phyloP scores from a whole-genome alignment of 2,113 vertebrate genomes.

The Porphyrio hochstetteri region DNA sequence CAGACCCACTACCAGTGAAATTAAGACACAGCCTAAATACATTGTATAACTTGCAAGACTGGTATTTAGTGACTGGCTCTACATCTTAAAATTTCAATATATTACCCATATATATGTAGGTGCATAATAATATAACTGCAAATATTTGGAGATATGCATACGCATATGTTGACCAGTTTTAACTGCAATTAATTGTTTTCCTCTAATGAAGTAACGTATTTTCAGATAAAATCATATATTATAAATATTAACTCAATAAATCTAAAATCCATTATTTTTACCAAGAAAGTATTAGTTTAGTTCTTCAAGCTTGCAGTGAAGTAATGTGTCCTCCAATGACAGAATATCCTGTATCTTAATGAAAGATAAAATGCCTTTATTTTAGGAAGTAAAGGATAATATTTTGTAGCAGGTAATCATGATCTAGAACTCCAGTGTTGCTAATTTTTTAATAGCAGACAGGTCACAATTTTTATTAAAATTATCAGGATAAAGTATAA shows the following conservation, averaged over 20 bases:
- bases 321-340: background rate
- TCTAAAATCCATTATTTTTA: background rate
- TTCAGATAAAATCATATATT: background rate
- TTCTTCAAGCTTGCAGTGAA: background rate
- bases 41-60: background rate
- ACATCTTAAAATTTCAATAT: background rate
- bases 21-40: background rate
- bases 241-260: background rate
- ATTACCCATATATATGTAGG: background rate
- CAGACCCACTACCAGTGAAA: background rate
- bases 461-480: background rate
- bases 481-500: background rate
- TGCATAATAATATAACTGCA: background rate
- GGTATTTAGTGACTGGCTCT: background rate
- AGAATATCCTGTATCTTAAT: background rate
- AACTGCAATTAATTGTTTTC: background rate
- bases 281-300: background rate
- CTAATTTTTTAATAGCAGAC: background rate
- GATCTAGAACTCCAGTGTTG: background rate
- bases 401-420: background rate
- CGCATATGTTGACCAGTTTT: background rate
- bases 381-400: background rate
- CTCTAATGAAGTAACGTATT: background rate
- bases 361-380: background rate
- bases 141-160: background rate